Evolutionary conservation across 2,113 vertebrate genomes (phyloP), one percentile per base, ranked within the genome.

Genomic region (Hypomesus transpacificus): DNA sequence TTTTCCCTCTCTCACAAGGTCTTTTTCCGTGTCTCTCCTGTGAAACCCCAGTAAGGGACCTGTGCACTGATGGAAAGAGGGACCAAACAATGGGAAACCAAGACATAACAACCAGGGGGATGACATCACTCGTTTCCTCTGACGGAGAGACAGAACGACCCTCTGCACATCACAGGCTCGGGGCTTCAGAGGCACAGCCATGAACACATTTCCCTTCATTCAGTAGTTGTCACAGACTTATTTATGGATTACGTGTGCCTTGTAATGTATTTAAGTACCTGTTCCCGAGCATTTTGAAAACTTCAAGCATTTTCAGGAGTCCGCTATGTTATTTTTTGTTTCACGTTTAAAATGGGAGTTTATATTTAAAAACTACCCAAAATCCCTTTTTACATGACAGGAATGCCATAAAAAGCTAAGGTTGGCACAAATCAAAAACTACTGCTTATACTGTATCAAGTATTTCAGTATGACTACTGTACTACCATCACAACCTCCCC

Each of bases 111-210:
- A 73, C 75, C 61, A 65, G 34, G 69, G 51, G 51, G 50, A 75
- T 88, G 86, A 90, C 80, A 83, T 89, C 88, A 87, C 63, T 75
- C 22, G 11, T 69, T 90, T 88, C 88, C 81, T 86, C 67, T 75
- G 53, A 84, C 51, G 51, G 67, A 83, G 69, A 79, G 75, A 76
- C 73, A 68, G 75, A 79, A 52, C 50, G 75, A 79, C 56, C 50
- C 62, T 77, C 39, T 46, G 18, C 34, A 26, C 56, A 76, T 75
- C 74, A 77, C 13, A 61, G 9, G 8, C 39, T 46, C 2, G 7
- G 39, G 39, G 39, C 9, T 46, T 46, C 21, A 74, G 24, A 26
- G 24, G 57, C n/a, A 68, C 70, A 68, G 66, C 61, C 3, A 14
- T 70, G 70, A 82, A 73, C 71, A 34, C 53, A 2, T 13, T 70